These are phyloP conservation scores for Luehdorfia chinensis DNA, from an alignment of 1,140 invertebrate species.

Conservation along the genomic window DNA sequence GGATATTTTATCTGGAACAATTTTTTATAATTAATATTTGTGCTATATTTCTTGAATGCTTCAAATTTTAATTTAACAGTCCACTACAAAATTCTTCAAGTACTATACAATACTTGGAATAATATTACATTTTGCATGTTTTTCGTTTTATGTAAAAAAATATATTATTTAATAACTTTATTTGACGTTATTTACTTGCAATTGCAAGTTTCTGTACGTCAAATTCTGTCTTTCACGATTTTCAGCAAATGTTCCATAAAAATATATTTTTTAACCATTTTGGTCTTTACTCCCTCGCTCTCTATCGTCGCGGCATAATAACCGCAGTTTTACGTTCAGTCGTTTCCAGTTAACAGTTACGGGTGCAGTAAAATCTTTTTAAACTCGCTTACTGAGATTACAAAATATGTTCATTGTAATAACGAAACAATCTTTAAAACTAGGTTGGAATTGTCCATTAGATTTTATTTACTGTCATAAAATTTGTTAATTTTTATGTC, in stretches of 20 bases:
- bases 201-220: not conserved
- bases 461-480: too few species aligned
- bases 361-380: not conserved
- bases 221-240: not conserved
- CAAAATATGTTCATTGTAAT: not conserved
- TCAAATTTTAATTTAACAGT: constrained; percentile 11
- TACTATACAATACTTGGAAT: too few species aligned
- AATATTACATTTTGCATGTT: not conserved
- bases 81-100: constrained; percentile 6
- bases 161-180: not conserved
- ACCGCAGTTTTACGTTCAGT: not conserved
- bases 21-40: constrained; percentile 4
- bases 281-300: not conserved
- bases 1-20: constrained; percentile 87
- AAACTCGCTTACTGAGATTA: not conserved
- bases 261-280: not conserved
- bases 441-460: not conserved
- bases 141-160: not conserved
- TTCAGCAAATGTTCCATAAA: not conserved
- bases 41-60: not conserved
- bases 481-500: too few species aligned
- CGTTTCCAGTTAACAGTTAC: not conserved
- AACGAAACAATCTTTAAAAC: not conserved
- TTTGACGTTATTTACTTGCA: not conserved
- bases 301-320: not conserved